A percentile compares a stretch with the other conserved stretches of the same genome.
phyloP scores from a whole-genome alignment of 1,140 invertebrate genomes.

The Gryon sp. region DNA sequence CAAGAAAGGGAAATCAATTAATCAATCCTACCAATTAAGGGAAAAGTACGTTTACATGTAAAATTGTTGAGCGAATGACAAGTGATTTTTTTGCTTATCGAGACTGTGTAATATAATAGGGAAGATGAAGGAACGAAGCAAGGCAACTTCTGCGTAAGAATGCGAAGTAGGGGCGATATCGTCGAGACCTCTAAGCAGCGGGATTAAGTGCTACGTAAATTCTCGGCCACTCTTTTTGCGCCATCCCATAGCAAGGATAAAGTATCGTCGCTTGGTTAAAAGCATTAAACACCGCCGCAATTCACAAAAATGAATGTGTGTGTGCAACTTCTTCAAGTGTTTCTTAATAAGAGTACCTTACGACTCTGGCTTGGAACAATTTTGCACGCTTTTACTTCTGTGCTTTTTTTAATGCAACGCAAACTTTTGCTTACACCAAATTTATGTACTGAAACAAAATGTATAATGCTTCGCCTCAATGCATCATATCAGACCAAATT shows the following conservation, averaged over 20 bases:
- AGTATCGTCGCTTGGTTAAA: conserved; percentile 73
- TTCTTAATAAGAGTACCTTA: conserved; percentile 43
- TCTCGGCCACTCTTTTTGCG: conserved; percentile 67
- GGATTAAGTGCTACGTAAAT: conserved; percentile 79
- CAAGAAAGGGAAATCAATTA: too few species aligned
- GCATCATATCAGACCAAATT: too few species aligned
- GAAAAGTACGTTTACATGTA: neutral
- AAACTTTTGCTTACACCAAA: conserved; percentile 25
- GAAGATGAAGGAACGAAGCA: conserved; percentile 46
- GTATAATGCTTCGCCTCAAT: too few species aligned
- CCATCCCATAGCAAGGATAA: too few species aligned
- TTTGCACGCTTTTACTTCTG: conserved; percentile 6
- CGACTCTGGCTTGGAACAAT: conserved; percentile 18
- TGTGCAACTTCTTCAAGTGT: conserved; percentile 51
- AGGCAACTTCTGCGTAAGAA: conserved; percentile 68
- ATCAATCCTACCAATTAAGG: neutral
- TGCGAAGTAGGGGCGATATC: conserved; percentile 73
- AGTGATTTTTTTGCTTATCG: conserved; percentile 40
- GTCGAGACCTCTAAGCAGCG: conserved; percentile 73
- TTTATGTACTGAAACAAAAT: conserved; percentile 19
- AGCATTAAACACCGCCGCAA: conserved; percentile 61
- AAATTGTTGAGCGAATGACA: conserved; percentile 20
- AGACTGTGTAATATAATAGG: conserved; percentile 27
- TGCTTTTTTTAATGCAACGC: neutral
- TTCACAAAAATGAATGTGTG: conserved; percentile 58